These are phyloP conservation scores for Coranthus polyacanthus DNA, from an alignment of 2,797 vertebrate genomes.

Conservation along the genomic window DNA sequence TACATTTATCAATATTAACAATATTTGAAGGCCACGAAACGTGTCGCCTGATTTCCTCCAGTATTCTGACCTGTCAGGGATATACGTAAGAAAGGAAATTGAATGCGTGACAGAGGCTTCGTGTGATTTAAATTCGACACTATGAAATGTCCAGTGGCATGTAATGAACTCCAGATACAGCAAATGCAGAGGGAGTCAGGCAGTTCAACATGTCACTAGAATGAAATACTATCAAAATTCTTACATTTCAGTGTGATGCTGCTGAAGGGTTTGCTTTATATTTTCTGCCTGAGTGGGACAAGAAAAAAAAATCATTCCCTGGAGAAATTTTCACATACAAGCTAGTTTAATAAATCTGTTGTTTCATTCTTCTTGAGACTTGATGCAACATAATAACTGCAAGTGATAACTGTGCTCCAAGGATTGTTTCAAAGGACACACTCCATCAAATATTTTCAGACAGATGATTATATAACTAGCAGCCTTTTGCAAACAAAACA, in stretches of 20 bases:
- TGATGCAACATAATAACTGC: constrained; percentile 18
- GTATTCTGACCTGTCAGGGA: constrained; percentile 6
- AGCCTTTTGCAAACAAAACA: constrained; percentile 15
- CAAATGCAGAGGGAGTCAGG: too few species aligned
- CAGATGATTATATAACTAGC: constrained; percentile 1
- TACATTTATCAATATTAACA: constrained; percentile 4
- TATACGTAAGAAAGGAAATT: constrained; percentile 8
- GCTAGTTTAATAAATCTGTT: constrained; percentile 17
- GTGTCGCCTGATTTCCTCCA: constrained; percentile 3
- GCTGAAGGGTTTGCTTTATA: constrained; percentile 12
- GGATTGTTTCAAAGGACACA: constrained; percentile 29
- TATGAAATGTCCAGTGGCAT: constrained; percentile 20
- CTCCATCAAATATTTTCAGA: constrained; percentile 36
- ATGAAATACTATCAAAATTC: too few species aligned
- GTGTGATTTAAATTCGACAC: constrained; percentile 46
- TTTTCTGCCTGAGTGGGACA: constrained; percentile 4
- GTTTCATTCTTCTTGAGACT: constrained; percentile 34
- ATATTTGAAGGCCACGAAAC: constrained; percentile 5
- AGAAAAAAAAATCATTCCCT: constrained; percentile 8
- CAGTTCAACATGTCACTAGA: constrained; percentile 26
- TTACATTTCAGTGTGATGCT: constrained; percentile 6
- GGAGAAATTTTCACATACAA: constrained; percentile 20
- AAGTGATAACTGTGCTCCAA: constrained; percentile 22
- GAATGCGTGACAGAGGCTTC: constrained; percentile 20
- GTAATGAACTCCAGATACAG: constrained; percentile 23